A percentile compares a stretch with the other conserved stretches of the same genome.
phyloP scores from a whole-genome alignment of 2,888 invertebrate genomes.

The Leptinotarsa rubiginosa region DNA sequence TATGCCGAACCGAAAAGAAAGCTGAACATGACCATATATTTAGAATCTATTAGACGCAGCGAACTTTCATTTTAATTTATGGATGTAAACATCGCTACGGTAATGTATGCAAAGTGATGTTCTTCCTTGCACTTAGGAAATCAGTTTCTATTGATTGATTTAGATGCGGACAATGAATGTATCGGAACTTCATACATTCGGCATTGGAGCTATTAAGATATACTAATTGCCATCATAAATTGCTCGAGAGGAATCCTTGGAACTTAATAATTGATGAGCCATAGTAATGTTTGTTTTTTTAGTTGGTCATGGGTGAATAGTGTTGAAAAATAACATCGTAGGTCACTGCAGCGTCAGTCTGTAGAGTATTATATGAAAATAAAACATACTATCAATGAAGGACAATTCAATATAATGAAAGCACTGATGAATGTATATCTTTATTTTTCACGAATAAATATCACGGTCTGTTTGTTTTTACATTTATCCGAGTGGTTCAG shows the following conservation, averaged over 20 bases:
- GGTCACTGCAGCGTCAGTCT: no score
- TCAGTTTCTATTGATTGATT: neutral
- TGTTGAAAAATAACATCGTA: no score
- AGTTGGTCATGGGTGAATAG: no score
- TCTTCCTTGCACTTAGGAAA: constrained; percentile 15
- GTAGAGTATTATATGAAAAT: no score
- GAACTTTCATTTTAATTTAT: constrained; percentile 28
- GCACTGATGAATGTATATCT: no score
- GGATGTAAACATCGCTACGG: constrained; percentile 12
- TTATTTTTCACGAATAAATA: no score
- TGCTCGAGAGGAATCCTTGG: neutral
- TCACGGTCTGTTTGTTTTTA: no score
- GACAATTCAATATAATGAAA: no score
- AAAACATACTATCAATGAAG: no score
- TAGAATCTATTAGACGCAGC: constrained; percentile 8
- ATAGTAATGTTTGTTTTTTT: neutral
- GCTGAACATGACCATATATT: constrained; percentile 20
- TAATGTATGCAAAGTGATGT: constrained; percentile 22
- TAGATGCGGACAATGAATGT: neutral
- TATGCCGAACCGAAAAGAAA: constrained; percentile 19
- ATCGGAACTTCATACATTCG: neutral
- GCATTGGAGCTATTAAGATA: neutral
- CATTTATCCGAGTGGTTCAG: no score
- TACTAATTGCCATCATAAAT: constrained; percentile 8
- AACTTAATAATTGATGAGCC: neutral